Percentiles rank a stretch among this genome's conserved stretches.
Conservation (phyloP, 2,113 vertebrate species). For the Fulica atra region DNA sequence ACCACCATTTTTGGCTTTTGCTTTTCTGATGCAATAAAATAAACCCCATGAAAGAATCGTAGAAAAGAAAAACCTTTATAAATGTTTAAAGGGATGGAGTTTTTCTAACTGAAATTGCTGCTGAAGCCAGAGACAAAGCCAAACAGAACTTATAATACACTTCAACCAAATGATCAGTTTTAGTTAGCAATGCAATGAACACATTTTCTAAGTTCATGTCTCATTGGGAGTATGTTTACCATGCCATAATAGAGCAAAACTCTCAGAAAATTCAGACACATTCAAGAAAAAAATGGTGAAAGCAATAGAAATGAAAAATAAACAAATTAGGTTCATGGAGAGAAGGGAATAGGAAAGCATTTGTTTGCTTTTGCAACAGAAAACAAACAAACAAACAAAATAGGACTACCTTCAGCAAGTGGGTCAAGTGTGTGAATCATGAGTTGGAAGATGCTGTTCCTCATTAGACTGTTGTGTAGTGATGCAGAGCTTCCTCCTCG, state of each 20-base stretch:
- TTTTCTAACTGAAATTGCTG: background rate
- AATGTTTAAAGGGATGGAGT: background rate
- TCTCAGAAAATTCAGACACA: background rate
- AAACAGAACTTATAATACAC: background rate
- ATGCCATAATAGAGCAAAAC: background rate
- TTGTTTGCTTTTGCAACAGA: background rate
- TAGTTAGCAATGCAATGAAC: background rate
- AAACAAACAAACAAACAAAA: background rate
- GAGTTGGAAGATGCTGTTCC: conserved; percentile 98
- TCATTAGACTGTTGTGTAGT: conserved; percentile 97
- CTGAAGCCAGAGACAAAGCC: background rate
- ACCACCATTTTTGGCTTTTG: background rate
- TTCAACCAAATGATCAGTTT: background rate
- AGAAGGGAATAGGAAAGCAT: background rate
- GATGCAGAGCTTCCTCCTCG: conserved; percentile 94
- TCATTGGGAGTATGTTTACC: background rate
- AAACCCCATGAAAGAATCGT: background rate
- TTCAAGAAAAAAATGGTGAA: background rate
- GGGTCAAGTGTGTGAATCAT: conserved; percentile 98
- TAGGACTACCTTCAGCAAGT: conserved; percentile 83
- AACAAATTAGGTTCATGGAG: background rate
- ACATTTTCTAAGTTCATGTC: background rate
- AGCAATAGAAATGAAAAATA: background rate
- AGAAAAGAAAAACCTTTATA: background rate
- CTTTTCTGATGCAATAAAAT: background rate